phyloP scores from a whole-genome alignment of 1,140 invertebrate genomes.

The Thaumetopoea pityocampa region DNA sequence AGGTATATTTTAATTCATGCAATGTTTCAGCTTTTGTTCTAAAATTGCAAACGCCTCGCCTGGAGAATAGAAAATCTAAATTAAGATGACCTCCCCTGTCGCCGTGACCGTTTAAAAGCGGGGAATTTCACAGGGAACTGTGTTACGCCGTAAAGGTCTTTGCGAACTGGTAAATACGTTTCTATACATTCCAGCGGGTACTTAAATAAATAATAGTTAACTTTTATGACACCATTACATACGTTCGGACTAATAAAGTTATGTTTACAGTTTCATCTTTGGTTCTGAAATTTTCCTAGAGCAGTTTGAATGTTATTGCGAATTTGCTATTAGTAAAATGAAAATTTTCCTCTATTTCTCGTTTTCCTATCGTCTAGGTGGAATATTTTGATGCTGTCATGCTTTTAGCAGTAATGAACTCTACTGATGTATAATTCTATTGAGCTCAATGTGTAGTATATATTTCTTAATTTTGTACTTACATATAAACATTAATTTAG shows the following conservation, averaged over 20 bases:
- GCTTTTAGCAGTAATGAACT: too few relatives aligned
- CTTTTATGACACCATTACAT: constrained; percentile 58
- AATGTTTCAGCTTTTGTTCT: constrained; percentile 44
- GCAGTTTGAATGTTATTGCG: constrained; percentile 5
- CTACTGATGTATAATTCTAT: too few relatives aligned
- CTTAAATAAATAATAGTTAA: constrained; percentile 59
- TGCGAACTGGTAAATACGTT: constrained; percentile 23
- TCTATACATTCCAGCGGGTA: constrained; percentile 33
- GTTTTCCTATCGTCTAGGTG: constrained; percentile 1
- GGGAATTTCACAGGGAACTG: constrained; percentile 8
- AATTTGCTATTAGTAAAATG: constrained; percentile 5
- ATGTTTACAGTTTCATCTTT: constrained; percentile 31
- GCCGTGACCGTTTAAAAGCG: neutral
- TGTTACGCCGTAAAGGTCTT: constrained; percentile 24
- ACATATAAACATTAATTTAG: too few relatives aligned
- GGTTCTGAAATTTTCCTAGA: constrained; percentile 11
- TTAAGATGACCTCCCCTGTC: constrained; percentile 35
- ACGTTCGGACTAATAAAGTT: constrained; percentile 46
- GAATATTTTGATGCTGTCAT: constrained; percentile 5
- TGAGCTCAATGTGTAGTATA: too few relatives aligned
- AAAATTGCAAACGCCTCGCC: constrained; percentile 40
- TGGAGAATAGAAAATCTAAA: constrained; percentile 44
- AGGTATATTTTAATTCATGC: constrained; percentile 25
- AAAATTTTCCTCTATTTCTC: constrained; percentile 2
- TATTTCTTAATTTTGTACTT: too few relatives aligned